Percentiles rank a stretch among this genome's conserved stretches.
Conservation (phyloP, 2,113 vertebrate species). For the Ivindomyrus marchei region DNA sequence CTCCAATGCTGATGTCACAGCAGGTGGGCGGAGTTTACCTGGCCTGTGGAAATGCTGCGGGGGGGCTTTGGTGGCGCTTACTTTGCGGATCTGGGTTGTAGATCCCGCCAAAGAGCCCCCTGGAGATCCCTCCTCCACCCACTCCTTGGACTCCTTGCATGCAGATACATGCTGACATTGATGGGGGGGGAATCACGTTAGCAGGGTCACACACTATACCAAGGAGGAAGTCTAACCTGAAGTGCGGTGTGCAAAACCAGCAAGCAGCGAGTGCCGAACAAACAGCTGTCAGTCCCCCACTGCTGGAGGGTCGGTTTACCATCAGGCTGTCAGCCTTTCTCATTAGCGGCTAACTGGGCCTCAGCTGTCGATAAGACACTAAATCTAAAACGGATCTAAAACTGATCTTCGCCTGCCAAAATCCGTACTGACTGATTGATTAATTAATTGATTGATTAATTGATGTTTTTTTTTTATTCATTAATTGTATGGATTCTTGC, state of each 20-base stretch:
- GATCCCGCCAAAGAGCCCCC: conserved; percentile 56
- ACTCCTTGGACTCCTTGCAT: conserved; percentile 58
- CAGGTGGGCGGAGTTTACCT: neutral
- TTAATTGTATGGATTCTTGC: neutral
- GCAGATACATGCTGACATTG: neutral
- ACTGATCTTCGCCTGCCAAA: neutral
- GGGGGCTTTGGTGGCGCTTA: conserved; percentile 60
- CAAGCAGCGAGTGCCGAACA: neutral
- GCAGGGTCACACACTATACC: neutral
- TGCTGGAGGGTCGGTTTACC: too few species aligned
- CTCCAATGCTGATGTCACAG: neutral
- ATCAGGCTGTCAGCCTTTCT: neutral
- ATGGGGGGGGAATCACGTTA: neutral
- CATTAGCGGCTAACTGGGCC: neutral
- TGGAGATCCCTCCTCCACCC: conserved; percentile 68
- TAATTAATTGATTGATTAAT: neutral
- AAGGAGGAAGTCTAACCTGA: neutral
- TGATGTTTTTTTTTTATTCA: neutral
- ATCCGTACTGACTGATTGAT: neutral
- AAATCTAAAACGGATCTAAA: neutral
- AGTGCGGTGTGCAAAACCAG: neutral
- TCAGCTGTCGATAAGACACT: neutral
- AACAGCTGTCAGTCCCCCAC: neutral
- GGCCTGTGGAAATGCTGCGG: conserved; percentile 6
- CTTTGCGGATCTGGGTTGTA: conserved; percentile 49